Conservation (phyloP, 2,888 invertebrate species). For the Ctena decussata region DNA sequence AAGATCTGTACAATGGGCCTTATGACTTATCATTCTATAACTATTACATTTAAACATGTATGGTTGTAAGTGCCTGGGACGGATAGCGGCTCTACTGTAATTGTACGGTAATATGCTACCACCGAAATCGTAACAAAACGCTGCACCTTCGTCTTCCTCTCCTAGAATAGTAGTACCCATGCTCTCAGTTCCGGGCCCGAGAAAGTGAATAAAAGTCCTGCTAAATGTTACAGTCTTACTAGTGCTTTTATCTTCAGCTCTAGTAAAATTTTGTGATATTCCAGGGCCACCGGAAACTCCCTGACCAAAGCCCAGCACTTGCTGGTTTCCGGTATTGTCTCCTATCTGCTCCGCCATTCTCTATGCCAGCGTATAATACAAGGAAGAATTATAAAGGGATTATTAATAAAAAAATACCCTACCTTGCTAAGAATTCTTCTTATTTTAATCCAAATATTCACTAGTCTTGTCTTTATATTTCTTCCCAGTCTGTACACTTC, state of each 20-base stretch:
- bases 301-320: neutral
- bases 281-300: neutral
- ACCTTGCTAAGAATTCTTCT: too few species aligned
- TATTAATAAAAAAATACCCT: too few species aligned
- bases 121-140: too few species aligned
- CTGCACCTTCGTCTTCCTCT: neutral
- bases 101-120: neutral
- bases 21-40: neutral
- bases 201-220: neutral
- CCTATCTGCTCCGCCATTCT: too few species aligned
- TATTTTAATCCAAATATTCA: too few species aligned
- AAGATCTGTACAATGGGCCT: too few species aligned
- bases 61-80: neutral
- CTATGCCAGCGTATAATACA: too few species aligned
- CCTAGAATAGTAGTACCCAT: neutral
- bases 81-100: neutral
- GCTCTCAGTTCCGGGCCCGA: neutral
- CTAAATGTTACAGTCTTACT: too few species aligned
- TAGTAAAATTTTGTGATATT: neutral
- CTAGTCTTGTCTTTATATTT: too few species aligned
- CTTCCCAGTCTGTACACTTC: too few species aligned
- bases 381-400: too few species aligned
- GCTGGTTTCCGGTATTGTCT: neutral
- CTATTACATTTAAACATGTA: neutral
- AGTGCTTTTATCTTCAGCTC: neutral